Percentiles rank a stretch among this genome's conserved stretches.
Conservation (phyloP, 1,140 invertebrate genomes). For the Chironomus striatipennis region DNA sequence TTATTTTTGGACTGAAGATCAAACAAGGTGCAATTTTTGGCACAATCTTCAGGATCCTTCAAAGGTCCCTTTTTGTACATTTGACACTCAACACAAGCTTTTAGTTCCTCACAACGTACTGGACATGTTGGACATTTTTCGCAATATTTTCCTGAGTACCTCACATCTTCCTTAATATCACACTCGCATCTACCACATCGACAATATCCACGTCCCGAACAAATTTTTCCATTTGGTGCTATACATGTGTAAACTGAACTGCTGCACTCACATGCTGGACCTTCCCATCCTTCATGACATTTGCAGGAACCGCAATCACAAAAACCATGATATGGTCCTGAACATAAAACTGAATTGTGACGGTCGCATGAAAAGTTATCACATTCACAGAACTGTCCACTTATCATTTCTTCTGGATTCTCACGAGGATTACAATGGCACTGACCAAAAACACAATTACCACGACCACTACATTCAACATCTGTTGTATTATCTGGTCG, state of each 20-base stretch:
- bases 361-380: conserved; percentile 93
- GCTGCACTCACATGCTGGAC: conserved; percentile 72
- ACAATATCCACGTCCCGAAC: conserved; percentile 76
- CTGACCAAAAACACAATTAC: conserved; percentile 70
- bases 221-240: conserved; percentile 59
- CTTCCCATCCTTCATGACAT: conserved; percentile 69
- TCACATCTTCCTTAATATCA: conserved; percentile 50
- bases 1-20: too few species aligned
- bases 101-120: conserved; percentile 77
- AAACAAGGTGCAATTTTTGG: conserved; percentile 48
- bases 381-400: conserved; percentile 83
- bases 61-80: conserved; percentile 73
- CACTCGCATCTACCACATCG: conserved; percentile 84
- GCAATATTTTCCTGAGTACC: conserved; percentile 80
- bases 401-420: conserved; percentile 50
- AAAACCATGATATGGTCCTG: conserved; percentile 57
- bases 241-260: conserved; percentile 67
- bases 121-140: conserved; percentile 91
- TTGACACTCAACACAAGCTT: conserved; percentile 89
- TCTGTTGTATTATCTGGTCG: conserved; percentile 61
- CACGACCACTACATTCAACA: conserved; percentile 63
- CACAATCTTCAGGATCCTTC: conserved; percentile 48
- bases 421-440: conserved; percentile 60
- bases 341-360: conserved; percentile 69
- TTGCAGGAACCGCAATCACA: conserved; percentile 72